These are phyloP conservation scores for Tragelaphus scriptus DNA, from an alignment of 2,113 vertebrate species.

Conservation along the genomic window DNA sequence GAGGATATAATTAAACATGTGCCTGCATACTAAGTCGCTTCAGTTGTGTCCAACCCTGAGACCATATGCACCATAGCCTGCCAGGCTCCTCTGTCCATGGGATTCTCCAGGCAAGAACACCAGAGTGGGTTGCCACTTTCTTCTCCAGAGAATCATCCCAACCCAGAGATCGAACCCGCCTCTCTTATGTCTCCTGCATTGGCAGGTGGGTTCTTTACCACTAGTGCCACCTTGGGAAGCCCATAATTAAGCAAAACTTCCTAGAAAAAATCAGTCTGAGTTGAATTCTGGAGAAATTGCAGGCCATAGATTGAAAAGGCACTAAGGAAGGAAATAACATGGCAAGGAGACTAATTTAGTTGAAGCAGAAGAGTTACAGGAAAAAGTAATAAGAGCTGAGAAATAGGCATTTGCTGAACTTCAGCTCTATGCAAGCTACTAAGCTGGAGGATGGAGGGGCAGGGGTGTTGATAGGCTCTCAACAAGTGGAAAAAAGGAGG, in stretches of 20 bases:
- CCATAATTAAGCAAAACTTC: constrained; percentile 12
- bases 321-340: constrained; percentile 58
- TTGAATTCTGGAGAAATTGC: neutral
- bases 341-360: constrained; percentile 36
- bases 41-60: neutral
- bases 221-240: neutral
- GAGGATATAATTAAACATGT: neutral
- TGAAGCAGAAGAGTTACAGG: constrained; percentile 39
- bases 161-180: neutral
- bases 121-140: neutral
- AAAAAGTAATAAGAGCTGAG: constrained; percentile 38
- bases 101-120: neutral
- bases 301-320: constrained; percentile 16
- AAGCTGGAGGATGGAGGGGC: neutral
- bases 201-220: neutral
- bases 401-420: neutral
- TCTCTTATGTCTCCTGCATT: neutral
- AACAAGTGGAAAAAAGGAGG: neutral
- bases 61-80: neutral
- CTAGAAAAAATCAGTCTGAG: neutral
- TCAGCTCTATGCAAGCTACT: neutral
- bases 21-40: neutral
- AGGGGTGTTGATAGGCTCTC: neutral
- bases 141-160: neutral
- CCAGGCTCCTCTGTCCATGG: neutral